phyloP scores from a whole-genome alignment of 1,140 invertebrate genomes.

The Cydia fagiglandana region DNA sequence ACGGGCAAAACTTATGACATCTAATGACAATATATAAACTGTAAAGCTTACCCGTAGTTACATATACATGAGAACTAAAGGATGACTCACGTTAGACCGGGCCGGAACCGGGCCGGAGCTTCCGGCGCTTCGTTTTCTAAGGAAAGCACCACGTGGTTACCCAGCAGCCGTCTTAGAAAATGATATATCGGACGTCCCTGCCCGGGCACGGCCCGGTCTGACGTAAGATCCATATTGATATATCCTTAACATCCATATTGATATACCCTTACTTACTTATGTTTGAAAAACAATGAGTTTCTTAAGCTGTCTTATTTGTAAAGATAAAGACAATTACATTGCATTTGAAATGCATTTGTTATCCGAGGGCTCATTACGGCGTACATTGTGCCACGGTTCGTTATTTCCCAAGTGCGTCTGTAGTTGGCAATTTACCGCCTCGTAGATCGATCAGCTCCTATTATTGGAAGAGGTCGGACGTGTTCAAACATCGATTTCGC shows the following conservation, averaged over 20 bases:
- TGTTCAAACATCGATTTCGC: conserved; percentile 77
- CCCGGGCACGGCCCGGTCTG: too few relatives aligned
- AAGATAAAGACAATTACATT: conserved; percentile 44
- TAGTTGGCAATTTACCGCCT: conserved; percentile 68
- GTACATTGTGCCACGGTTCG: conserved; percentile 54
- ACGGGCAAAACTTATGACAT: background rate
- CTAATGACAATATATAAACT: background rate
- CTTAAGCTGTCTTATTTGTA: conserved; percentile 33
- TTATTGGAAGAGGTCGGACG: conserved; percentile 76
- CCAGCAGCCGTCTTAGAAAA: too few relatives aligned
- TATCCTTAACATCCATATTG: background rate
- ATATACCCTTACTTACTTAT: conserved; percentile 13
- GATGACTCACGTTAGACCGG: too few relatives aligned
- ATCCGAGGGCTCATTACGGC: conserved; percentile 50
- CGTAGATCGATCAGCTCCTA: conserved; percentile 68
- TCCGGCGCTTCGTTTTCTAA: too few relatives aligned
- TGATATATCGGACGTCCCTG: too few relatives aligned
- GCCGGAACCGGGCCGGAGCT: too few relatives aligned
- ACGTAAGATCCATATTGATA: too few relatives aligned
- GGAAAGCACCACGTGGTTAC: too few relatives aligned
- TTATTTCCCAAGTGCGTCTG: conserved; percentile 69
- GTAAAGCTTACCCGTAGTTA: background rate
- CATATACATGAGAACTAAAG: too few relatives aligned
- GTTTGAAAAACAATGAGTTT: conserved; percentile 4
- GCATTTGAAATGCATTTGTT: conserved; percentile 54